phyloP scores from a whole-genome alignment of 2,888 invertebrate genomes.

The Mactromeris polynyma region DNA sequence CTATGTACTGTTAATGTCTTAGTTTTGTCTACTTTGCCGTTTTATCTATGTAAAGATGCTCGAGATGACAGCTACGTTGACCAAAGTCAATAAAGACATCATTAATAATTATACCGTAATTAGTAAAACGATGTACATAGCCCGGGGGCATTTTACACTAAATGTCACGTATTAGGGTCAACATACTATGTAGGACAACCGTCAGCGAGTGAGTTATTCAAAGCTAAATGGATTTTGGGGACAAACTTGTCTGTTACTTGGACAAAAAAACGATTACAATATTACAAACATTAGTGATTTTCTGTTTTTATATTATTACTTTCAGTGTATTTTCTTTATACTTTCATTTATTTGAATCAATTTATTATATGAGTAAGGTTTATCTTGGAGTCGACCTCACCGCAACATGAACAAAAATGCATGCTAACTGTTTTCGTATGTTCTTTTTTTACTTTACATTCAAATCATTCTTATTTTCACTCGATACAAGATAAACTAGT shows the following conservation, averaged over 20 bases:
- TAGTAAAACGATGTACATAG: not conserved
- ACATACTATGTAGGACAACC: not conserved
- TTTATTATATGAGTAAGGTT: no score
- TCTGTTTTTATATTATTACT: no score
- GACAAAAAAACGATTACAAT: no score
- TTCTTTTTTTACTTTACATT: no score
- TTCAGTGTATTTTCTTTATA: no score
- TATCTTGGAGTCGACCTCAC: no score
- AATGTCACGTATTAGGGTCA: not conserved
- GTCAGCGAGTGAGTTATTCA: not conserved
- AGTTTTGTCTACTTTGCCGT: not conserved
- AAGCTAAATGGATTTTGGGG: not conserved
- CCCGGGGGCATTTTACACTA: constrained; percentile 21
- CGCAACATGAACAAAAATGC: no score
- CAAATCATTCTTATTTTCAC: no score
- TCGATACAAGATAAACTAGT: no score
- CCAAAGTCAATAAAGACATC: constrained; percentile 30
- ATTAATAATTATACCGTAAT: constrained; percentile 25
- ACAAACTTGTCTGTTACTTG: not conserved
- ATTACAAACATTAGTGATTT: no score
- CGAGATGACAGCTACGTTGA: constrained; percentile 24
- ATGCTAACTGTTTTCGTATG: no score
- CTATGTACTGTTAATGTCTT: not conserved
- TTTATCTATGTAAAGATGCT: not conserved
- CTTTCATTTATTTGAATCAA: no score